Evolutionary conservation across 2,888 invertebrate species (phyloP), one percentile per base, ranked within the genome.

Genomic region (Eristalis arbustorum): DNA sequence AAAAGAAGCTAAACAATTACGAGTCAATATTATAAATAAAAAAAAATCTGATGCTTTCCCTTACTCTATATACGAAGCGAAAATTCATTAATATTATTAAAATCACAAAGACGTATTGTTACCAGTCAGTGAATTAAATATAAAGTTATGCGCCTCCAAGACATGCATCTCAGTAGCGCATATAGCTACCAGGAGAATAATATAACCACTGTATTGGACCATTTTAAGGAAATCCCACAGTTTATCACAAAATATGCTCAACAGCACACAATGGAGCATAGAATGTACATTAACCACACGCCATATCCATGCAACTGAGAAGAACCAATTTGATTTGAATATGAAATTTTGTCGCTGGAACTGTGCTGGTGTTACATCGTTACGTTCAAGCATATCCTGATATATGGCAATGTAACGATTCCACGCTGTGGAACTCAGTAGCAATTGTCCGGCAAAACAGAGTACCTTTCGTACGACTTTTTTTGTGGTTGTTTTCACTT

Each of bases 331-430:
- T n/a, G 96, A 96, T 89, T 94, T 95, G 89, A 97, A 95, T 66
- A 95, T 94, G 40, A 93, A 91, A 88, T 94, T 94, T 91, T 95
- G 95, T 61, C 94, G 93, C 63, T 92, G 91, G 49, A 93, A 92
- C 85, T 95, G 93, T 34, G 93, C 93, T 18, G 94, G 93, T n/a
- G 93, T 93, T 0, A 93, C 93, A 88, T 93, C 93, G 76, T 94
- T 94, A 34, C 95, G 94, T 90, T 97, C 97, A 40, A 97, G 91
- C 90, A 97, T 92, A 89, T 96, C 95, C 89, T 97, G 96, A 90
- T 97, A 97, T 5, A 96, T 92, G 66, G 96, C 96, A 89, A 97
- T 96, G 90, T 97, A 97, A 34, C 97, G 94, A 93, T 97, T 97
- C 97, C 97, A 97, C 10, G 96, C 95, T 73, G 96, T 93, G 0